These are phyloP conservation scores for Aphyosemion australe DNA, from an alignment of 2,113 vertebrate genomes.

Conservation along the genomic window DNA sequence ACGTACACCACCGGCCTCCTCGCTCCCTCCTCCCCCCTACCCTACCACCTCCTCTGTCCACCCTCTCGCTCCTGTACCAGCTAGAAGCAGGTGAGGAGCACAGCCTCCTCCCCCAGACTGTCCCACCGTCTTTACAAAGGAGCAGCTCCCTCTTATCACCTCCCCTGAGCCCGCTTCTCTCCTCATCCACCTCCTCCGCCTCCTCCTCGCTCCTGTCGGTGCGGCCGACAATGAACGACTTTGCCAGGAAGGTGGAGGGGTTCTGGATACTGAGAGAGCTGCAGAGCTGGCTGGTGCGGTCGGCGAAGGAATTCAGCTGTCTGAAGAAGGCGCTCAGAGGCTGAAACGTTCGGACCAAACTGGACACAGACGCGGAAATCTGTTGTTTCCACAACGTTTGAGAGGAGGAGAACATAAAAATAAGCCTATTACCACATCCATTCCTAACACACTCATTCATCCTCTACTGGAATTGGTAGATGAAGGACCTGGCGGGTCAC, in stretches of 20 bases:
- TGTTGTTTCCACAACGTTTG: slow-evolving; percentile 45
- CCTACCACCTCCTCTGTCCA: slow-evolving; percentile 68
- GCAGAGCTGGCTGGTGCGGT: slow-evolving; percentile 97
- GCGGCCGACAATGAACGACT: slow-evolving; percentile 81
- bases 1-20: slow-evolving; percentile 54
- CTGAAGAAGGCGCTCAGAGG: slow-evolving; percentile 87
- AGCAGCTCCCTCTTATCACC: slow-evolving; percentile 60
- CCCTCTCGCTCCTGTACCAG: slow-evolving; percentile 78
- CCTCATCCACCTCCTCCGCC: slow-evolving; percentile 43
- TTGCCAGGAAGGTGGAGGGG: slow-evolving; percentile 94
- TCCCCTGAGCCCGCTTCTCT: slow-evolving; percentile 51
- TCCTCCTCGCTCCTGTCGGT: slow-evolving; percentile 62
- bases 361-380: slow-evolving; percentile 24
- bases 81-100: slow-evolving; percentile 67
- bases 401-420: slow-evolving; percentile 25
- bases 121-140: slow-evolving; percentile 64
- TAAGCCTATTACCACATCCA: slow-evolving; percentile 31
- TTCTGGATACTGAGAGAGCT: slow-evolving; percentile 97
- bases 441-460: slow-evolving; percentile 52
- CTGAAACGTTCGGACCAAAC: slow-evolving; percentile 46
- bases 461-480: slow-evolving; percentile 54
- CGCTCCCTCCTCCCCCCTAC: slow-evolving; percentile 73
- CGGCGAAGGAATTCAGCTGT: slow-evolving; percentile 95
- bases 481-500: slow-evolving; percentile 56
- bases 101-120: slow-evolving; percentile 64